Base-by-base conservation (phyloP, 30 jellyfish, hydroid and myxozoan species). In the Mastigias papua region DNA sequence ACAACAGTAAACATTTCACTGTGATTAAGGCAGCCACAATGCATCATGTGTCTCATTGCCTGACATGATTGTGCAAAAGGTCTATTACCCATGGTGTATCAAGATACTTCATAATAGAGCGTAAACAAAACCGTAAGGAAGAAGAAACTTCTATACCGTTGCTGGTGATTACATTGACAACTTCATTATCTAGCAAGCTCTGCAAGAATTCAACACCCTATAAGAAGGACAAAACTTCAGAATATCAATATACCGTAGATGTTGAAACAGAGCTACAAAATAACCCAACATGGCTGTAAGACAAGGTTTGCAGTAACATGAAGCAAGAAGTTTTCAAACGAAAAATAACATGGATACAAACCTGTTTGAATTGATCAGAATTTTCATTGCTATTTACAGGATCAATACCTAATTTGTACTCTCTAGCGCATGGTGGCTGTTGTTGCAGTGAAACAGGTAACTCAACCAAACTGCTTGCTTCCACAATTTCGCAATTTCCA, bases 401-500 rank as follows among this genome's bases (percentile, higher is more conserved):
- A 31, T 85, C 66, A 0, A 85, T n/a, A 25, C 35, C 81, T 28
- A 85, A 32, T 10, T 58, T 49, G 71, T 72, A 85, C 63, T 85
- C 88, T 37, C 60, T 75, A 3, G 94, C 88, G 61, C 94, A 85
- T 3, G 88, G 88, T 19, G 76, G 82, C 26, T 11, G 48, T 34
- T 85, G 88, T 17, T 27, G 50, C 37, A 85, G 82, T 58, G 88
- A 73, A 13, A 78, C 10, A 17, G 97, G 84, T 66, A 89, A 29
- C 10, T 54, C 72, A n/a, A 80, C 87, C 28, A 89, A 80, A 26
- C 89, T 81, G 51, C 27, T 42, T 20, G 27, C 51, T 6, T 58
- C 86, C 29, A 89, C 97, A 11, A 60, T 30, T 61, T 89, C 97
- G 20, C 71, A 31, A 80, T 89, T 89, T 50, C 97, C 97, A 62